Evolutionary conservation across 2,888 invertebrate species (phyloP), one percentile per base, ranked within the genome.

Genomic region (Cremastobaeus sp.): DNA sequence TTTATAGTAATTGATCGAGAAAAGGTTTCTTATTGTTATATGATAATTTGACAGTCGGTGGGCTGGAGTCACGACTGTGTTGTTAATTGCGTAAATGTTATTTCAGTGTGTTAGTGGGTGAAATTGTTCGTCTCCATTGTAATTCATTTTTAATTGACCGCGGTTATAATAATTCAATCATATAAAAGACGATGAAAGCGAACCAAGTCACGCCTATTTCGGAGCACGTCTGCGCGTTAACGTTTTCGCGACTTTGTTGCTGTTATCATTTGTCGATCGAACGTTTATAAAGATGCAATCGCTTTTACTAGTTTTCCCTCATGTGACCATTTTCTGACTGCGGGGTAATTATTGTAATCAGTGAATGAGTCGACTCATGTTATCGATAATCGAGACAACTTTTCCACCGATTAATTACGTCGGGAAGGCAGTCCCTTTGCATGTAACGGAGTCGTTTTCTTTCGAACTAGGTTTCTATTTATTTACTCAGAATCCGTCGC

Each of bases 1-100:
- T 70, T 64, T 57, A 64, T 57, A 57, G 62, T 64, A 70, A 70
- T 64, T 70, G 62, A 70, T 70, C 62, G 34, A 62, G 54, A 60
- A 60, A 60, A 69, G 47, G 54, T 54, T 60, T 69, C 54, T 69
- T 69, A 11, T 54, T 60, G 47, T 30, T 34, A 43, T 48, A 59
- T 52, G 45, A 37, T 59, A 68, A 68, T 59, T 41, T 50, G 59
- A 59, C 50, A 59, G 32, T 6, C 30, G 43, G 15, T 21, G 50
- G 43, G 18, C 50, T 28, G 48, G 55, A 68, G 30, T 50, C 30
- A 55, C 32, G 39, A 25, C 47, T 18, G 12, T 17, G 6, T 17
- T 37, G 39, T 21, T 37, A 45, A 45, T 32, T 25, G 6, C 11
- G 1, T 41, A 25, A 12, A 17, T 17, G 12, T 25, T 59, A 52